These are phyloP conservation scores for Megalonaias nervosa DNA, from an alignment of 1,140 invertebrate species.

Conservation along the genomic window DNA sequence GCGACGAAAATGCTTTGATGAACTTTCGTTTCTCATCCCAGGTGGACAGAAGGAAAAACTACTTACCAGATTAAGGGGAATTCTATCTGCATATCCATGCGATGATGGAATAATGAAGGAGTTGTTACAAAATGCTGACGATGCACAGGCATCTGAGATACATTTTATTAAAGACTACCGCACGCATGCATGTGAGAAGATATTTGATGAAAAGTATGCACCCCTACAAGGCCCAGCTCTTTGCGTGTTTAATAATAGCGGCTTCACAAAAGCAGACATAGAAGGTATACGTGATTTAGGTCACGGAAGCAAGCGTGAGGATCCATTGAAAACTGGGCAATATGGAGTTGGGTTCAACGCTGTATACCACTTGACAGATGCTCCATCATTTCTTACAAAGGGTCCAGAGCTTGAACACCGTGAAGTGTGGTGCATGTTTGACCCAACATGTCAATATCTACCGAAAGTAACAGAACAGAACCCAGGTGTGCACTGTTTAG, in stretches of 20 bases:
- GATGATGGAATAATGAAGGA: constrained; percentile 55
- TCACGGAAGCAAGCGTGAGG: constrained; percentile 48
- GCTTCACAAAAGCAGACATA: constrained; percentile 59
- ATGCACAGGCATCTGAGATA: constrained; percentile 62
- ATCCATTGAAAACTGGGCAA: constrained; percentile 55
- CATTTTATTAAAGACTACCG: constrained; percentile 61
- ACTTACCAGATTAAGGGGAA: constrained; percentile 55
- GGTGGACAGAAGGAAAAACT: constrained; percentile 62
- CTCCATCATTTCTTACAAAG: constrained; percentile 57
- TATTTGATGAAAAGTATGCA: constrained; percentile 44
- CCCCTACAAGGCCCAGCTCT: constrained; percentile 58
- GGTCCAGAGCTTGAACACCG: constrained; percentile 40
- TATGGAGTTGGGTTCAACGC: constrained; percentile 66
- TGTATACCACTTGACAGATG: constrained; percentile 66
- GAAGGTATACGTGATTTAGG: constrained; percentile 60
- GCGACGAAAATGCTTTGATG: constrained; percentile 15
- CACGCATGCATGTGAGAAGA: constrained; percentile 29
- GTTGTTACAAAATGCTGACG: constrained; percentile 71
- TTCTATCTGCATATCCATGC: constrained; percentile 57
- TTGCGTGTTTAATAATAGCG: constrained; percentile 61
- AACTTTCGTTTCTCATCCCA: constrained; percentile 7
- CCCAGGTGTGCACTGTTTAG: constrained; percentile 45
- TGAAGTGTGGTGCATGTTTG: constrained; percentile 53
- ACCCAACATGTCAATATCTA: constrained; percentile 57
- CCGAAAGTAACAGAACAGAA: constrained; percentile 28